Conservation (phyloP, 2,113 vertebrate genomes). For the Prionailurus bengalensis region DNA sequence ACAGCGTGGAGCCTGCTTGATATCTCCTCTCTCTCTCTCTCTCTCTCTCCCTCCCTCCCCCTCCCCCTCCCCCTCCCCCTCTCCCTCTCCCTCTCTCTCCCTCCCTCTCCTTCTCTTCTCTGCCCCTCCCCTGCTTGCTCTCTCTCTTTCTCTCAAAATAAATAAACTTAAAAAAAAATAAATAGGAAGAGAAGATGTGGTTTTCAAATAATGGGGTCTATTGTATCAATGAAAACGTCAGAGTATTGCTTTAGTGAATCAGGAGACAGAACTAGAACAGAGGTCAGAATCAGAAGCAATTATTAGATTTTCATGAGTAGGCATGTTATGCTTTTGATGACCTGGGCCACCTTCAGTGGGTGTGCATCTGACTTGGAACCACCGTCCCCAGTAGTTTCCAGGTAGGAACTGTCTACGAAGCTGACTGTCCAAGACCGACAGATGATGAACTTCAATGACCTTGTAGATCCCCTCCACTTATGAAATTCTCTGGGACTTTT, state of each 20-base stretch:
- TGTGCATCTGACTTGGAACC: background rate
- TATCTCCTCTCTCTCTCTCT: too few species aligned
- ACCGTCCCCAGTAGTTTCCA: background rate
- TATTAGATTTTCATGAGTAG: background rate
- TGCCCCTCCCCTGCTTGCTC: too few species aligned
- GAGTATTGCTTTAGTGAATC: fast-evolving
- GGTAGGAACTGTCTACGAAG: background rate
- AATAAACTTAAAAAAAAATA: background rate
- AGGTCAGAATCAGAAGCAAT: background rate
- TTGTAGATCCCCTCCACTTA: background rate
- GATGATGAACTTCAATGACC: background rate
- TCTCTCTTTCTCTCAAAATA: too few species aligned
- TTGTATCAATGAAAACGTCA: fast-evolving
- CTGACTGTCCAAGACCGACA: background rate
- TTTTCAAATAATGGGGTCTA: background rate
- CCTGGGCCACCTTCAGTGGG: background rate
- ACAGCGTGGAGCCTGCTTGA: too few species aligned
- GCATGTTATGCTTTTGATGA: background rate
- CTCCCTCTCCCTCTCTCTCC: too few species aligned
- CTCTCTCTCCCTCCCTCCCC: too few species aligned
- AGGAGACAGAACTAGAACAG: background rate
- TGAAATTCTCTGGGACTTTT: background rate
- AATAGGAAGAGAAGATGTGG: background rate
- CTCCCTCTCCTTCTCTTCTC: too few species aligned
- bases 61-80: too few species aligned